Percentiles rank a stretch among this genome's conserved stretches.
phyloP scores from a whole-genome alignment of 2,797 vertebrate genomes.

The Cossypha caffra region DNA sequence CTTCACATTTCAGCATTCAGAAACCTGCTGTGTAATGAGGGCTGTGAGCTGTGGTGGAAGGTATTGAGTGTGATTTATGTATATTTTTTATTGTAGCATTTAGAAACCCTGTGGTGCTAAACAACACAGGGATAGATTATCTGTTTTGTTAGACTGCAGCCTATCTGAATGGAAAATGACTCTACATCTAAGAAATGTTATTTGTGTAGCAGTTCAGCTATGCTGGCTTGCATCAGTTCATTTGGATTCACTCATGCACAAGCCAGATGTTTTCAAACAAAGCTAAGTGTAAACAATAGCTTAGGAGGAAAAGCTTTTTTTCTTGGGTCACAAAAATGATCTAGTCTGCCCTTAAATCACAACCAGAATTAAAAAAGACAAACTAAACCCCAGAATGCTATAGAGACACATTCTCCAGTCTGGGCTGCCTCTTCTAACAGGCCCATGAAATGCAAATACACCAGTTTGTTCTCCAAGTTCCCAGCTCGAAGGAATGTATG shows the following conservation, averaged over 20 bases:
- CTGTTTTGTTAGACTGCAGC: background rate
- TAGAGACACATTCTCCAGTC: background rate
- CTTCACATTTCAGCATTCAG: background rate
- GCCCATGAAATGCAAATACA: background rate
- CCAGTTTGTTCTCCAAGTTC: background rate
- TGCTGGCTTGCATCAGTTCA: background rate
- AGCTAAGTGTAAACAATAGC: background rate
- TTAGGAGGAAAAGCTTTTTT: background rate
- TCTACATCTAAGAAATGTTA: background rate
- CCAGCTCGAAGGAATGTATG: background rate
- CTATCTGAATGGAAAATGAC: background rate
- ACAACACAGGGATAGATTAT: background rate
- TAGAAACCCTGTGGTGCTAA: background rate
- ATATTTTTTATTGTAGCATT: background rate
- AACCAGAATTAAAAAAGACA: background rate
- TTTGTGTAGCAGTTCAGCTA: background rate
- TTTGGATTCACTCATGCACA: background rate
- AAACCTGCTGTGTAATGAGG: background rate
- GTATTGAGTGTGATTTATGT: background rate
- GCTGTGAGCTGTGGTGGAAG: background rate
- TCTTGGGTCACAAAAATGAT: background rate
- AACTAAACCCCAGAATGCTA: background rate
- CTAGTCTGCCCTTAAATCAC: background rate
- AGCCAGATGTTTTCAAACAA: background rate
- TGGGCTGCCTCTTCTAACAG: background rate